These are phyloP conservation scores for Villa cingulata DNA, from an alignment of 2,888 invertebrate species.

Conservation along the genomic window DNA sequence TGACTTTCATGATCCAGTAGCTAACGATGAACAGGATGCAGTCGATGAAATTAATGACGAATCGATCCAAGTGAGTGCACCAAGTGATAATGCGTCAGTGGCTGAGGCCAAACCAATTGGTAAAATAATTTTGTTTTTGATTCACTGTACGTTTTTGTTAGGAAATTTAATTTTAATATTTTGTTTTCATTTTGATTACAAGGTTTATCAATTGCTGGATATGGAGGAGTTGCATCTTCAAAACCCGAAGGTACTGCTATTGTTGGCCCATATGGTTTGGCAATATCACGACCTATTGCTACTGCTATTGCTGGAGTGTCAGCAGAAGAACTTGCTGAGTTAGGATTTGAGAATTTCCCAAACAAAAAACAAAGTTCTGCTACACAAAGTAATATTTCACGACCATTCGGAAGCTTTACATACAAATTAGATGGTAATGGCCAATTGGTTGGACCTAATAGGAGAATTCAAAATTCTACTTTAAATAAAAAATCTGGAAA, in stretches of 20 bases:
- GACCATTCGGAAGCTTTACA: neutral
- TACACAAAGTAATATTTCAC: too few species aligned
- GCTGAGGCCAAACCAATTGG: constrained; percentile 67
- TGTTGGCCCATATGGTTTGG: constrained; percentile 53
- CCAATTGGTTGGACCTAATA: neutral
- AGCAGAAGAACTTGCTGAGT: constrained; percentile 30
- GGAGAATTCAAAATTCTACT: too few species aligned
- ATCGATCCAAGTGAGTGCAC: constrained; percentile 38
- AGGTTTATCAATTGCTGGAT: constrained; percentile 51
- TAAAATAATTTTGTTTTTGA: too few species aligned
- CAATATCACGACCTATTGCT: constrained; percentile 54
- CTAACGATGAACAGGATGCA: constrained; percentile 28
- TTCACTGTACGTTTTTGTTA: too few species aligned
- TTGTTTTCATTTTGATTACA: constrained; percentile 6
- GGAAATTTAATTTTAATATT: constrained; percentile 5
- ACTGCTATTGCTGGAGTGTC: constrained; percentile 61
- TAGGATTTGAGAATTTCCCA: constrained; percentile 17
- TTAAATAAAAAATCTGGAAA: too few species aligned
- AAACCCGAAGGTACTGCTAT: constrained; percentile 59
- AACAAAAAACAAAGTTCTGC: too few species aligned
- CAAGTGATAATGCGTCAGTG: constrained; percentile 47
- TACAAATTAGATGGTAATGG: neutral
- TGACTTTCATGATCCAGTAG: constrained; percentile 23
- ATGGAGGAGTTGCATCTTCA: constrained; percentile 56
- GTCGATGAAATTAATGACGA: constrained; percentile 30